Base-by-base conservation (phyloP, 2,113 vertebrate species). In the Archilochus colubris region DNA sequence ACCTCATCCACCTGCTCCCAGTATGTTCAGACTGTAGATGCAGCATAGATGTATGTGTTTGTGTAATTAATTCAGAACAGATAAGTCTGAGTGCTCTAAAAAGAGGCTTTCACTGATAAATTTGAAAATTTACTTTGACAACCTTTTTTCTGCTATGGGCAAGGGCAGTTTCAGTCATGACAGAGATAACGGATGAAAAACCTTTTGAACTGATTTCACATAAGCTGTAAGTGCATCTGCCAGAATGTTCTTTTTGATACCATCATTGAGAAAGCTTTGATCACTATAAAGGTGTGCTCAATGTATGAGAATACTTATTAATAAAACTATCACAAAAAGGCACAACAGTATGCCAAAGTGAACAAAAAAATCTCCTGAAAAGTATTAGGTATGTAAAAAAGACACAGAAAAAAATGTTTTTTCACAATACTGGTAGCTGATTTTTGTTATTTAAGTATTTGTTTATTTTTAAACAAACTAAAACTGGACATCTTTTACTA, bases 111-210 rank as follows among this genome's bases (percentile, higher is more conserved):
- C 96, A 94, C 66, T 66, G 89, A 93, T 95, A 97, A 91, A 97
- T 97, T 94, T 95, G 88, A 97, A 97, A 97, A 97, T 94, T 91
- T 73, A 92, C 67, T 95, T 95, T 94, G 94, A 96, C 88, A 97
- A 74, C 31, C 64, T 95, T 96, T 82, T 88, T 96, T 95, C 94
- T 97, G 89, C 97, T 97, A 20, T 63, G 18, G 96, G 96, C 96
- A 98, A 98, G 96, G 97, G 48, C 94, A 97, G 82, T 93, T 94
- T 88, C 89, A 97, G 85, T 85, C 93, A 92, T 92, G 76, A 30
- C 61, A 85, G 28, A 95, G 86, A 93, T 95, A 98, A 95, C 12
- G 81, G 19, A 75, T 72, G 44, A 86, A 68, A 94, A 94, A 86
- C 24, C 81, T 92, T 79, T 94, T 74, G 77, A 97, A 82, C 68